Evolutionary conservation across 2,888 invertebrate species (phyloP).

Genomic region (Drosophila kambysellisi): DNA sequence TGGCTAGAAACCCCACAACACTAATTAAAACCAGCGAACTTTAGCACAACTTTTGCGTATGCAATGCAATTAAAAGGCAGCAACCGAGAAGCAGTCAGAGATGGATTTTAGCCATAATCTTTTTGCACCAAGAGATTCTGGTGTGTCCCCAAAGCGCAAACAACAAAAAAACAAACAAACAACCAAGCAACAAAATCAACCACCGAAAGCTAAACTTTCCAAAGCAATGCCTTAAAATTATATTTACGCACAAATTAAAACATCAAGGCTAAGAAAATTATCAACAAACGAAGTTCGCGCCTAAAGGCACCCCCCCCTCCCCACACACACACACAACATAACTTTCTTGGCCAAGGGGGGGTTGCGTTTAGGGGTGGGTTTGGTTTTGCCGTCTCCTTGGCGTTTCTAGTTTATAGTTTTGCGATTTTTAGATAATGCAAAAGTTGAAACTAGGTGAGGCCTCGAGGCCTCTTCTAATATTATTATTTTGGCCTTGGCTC

Average conservation of each 20-base stretch:
- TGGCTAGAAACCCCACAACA: slow-evolving; percentile 11
- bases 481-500: slow-evolving; percentile 18
- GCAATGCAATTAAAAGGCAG: slow-evolving; percentile 77
- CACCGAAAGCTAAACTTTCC: slow-evolving; percentile 17
- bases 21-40: slow-evolving; percentile 76
- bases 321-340: slow-evolving; percentile 48
- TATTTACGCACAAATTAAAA: slow-evolving; percentile 79
- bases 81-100: slow-evolving; percentile 71
- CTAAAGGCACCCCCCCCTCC: slow-evolving; percentile 40
- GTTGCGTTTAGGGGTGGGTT: neutral
- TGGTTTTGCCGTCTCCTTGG: slow-evolving; percentile 14
- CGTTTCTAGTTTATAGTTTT: slow-evolving; percentile 70
- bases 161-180: slow-evolving; percentile 24
- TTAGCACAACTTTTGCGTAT: slow-evolving; percentile 68
- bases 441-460: slow-evolving; percentile 74
- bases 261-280: slow-evolving; percentile 69
- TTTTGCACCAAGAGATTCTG: slow-evolving; percentile 62
- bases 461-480: slow-evolving; percentile 46
- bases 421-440: slow-evolving; percentile 73
- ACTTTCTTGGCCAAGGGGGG: slow-evolving; percentile 26
- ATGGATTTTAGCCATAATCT: slow-evolving; percentile 71
- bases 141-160: slow-evolving; percentile 70
- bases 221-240: slow-evolving; percentile 73
- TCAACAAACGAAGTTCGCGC: slow-evolving; percentile 46
- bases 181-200: slow-evolving; percentile 3